Conservation (phyloP, 2,113 vertebrate species). For the Callithrix jacchus region DNA sequence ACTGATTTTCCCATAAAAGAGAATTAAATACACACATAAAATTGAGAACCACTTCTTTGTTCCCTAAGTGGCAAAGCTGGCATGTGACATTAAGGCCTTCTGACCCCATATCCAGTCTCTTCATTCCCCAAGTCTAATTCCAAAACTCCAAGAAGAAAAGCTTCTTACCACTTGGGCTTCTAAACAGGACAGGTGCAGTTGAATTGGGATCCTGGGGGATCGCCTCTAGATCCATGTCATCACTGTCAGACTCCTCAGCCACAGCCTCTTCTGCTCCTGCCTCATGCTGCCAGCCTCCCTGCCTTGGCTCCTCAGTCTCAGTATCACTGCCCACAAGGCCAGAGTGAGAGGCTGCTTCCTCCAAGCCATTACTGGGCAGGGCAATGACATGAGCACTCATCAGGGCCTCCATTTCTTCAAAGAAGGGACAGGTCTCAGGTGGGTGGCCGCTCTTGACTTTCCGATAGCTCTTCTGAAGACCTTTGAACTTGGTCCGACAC, state of each 20-base stretch:
- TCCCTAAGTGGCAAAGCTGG: conserved; percentile 14
- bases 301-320: conserved; percentile 35
- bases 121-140: conserved; percentile 7
- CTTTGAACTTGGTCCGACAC: conserved; percentile 77
- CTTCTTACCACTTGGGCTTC: conserved; percentile 72
- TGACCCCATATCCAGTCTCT: neutral
- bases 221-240: conserved; percentile 43
- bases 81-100: neutral
- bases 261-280: conserved; percentile 36
- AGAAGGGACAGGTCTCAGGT: conserved; percentile 70
- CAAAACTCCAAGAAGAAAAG: conserved; percentile 36
- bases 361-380: conserved; percentile 51
- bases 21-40: conserved; percentile 10
- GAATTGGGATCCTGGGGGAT: conserved; percentile 28
- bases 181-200: conserved; percentile 57
- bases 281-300: conserved; percentile 39
- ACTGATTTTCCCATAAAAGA: conserved; percentile 23
- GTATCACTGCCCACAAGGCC: conserved; percentile 25
- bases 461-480: conserved; percentile 75
- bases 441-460: conserved; percentile 75
- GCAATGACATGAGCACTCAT: conserved; percentile 73
- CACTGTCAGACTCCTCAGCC: conserved; percentile 56
- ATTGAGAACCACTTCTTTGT: conserved; percentile 8
- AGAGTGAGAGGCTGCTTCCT: conserved; percentile 23
- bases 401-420: conserved; percentile 75